phyloP scores from a whole-genome alignment of 2,797 vertebrate species.

The Yasuhikotakia modesta region DNA sequence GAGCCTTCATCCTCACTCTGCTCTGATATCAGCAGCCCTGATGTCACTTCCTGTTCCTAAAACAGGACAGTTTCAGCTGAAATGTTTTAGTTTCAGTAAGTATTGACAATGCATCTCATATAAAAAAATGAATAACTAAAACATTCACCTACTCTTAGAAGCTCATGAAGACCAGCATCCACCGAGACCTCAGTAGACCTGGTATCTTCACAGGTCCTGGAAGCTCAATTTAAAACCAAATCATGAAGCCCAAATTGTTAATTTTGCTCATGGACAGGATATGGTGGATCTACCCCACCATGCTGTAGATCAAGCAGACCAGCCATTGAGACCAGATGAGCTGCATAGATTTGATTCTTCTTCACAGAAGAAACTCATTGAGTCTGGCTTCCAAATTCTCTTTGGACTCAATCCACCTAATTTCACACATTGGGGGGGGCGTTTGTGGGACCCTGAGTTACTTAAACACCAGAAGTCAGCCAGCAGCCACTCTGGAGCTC shows the following conservation, averaged over 20 bases:
- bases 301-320: neutral
- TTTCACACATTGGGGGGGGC: conserved; percentile 1
- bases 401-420: conserved; percentile 13
- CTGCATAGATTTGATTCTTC: neutral
- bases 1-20: too few species aligned
- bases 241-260: neutral
- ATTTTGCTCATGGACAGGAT: neutral
- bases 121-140: neutral
- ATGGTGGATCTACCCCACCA: neutral
- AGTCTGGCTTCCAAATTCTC: neutral
- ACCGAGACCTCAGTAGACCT: neutral
- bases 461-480: conserved; percentile 24
- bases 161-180: neutral
- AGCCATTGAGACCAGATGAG: neutral
- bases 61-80: too few species aligned
- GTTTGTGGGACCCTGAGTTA: neutral
- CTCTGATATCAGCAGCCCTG: too few species aligned
- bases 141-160: neutral
- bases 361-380: neutral
- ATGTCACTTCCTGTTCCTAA: too few species aligned
- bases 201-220: neutral
- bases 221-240: neutral
- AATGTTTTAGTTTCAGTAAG: too few species aligned
- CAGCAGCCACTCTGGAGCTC: conserved; percentile 27
- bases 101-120: too few species aligned